phyloP scores from a whole-genome alignment of 2,113 vertebrate genomes.

The Trichechus manatus region DNA sequence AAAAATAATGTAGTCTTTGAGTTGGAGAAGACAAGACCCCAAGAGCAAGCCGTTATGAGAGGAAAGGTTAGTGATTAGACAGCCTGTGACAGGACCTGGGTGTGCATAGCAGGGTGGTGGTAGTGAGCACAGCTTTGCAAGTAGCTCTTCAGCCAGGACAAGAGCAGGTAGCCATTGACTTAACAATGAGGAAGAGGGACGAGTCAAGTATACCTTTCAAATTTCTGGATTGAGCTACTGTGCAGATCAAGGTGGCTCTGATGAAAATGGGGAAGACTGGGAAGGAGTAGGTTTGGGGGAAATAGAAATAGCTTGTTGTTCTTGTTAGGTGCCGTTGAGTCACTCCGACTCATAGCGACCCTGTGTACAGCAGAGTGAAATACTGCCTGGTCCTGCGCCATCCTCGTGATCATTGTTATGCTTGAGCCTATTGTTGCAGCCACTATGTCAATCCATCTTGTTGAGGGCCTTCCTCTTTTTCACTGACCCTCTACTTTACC shows the following conservation, averaged over 20 bases:
- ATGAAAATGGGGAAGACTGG: background rate
- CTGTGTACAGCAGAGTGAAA: no score
- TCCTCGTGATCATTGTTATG: no score
- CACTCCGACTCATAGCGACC: no score
- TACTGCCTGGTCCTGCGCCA: no score
- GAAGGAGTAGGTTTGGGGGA: background rate
- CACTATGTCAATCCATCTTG: no score
- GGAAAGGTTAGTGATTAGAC: background rate
- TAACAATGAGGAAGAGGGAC: background rate
- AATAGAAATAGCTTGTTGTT: background rate
- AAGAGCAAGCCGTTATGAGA: background rate
- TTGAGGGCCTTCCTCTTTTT: no score
- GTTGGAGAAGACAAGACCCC: slow-evolving; percentile 11
- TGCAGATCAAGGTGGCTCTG: background rate
- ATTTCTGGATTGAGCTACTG: background rate
- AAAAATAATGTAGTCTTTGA: slow-evolving; percentile 42
- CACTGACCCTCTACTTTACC: no score
- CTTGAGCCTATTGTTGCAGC: no score
- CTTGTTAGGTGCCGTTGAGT: no score
- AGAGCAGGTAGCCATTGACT: background rate
- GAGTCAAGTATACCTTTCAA: background rate
- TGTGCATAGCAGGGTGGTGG: no score
- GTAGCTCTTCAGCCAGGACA: background rate
- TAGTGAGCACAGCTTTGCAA: background rate
- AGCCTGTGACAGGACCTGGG: background rate